These are phyloP conservation scores for Plumapathes pennacea DNA, from an alignment of 92 coral and sea anemone species.

Conservation along the genomic window DNA sequence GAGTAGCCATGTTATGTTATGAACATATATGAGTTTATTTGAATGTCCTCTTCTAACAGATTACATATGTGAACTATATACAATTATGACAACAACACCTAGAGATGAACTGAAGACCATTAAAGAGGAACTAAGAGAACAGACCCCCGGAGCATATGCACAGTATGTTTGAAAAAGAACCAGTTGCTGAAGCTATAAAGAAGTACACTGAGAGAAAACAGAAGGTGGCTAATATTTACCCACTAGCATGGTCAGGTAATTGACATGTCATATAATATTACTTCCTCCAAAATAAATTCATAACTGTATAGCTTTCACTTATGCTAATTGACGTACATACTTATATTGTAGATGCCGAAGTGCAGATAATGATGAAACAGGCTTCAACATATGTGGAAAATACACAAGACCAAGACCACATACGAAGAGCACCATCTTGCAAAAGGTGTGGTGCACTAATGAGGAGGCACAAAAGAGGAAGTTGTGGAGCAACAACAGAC, in stretches of 20 bases:
- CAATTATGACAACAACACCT: slow-evolving; percentile 13
- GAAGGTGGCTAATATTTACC: slow-evolving; percentile 1
- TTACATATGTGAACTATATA: slow-evolving; percentile 17
- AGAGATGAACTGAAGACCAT: slow-evolving; percentile 24
- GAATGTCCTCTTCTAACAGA: slow-evolving; percentile 1
- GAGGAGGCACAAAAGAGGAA: slow-evolving; percentile 22
- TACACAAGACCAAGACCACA: not conserved
- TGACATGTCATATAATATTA: not conserved
- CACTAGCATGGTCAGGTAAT: slow-evolving; percentile 32
- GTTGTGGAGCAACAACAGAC: slow-evolving; percentile 1
- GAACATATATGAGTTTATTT: not conserved
- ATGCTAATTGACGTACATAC: not conserved
- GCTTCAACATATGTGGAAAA: not conserved
- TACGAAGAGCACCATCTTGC: slow-evolving; percentile 11
- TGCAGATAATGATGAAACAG: not conserved
- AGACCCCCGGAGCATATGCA: slow-evolving; percentile 24
- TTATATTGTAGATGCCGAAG: not conserved
- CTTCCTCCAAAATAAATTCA: not conserved
- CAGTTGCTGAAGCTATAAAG: slow-evolving; percentile 2
- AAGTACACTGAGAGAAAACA: slow-evolving; percentile 19
- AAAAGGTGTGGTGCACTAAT: slow-evolving; percentile 7
- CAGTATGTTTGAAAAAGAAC: slow-evolving; percentile 24
- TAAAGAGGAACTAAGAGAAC: slow-evolving; percentile 17
- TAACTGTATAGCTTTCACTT: not conserved
- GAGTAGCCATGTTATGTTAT: not conserved